A percentile compares a stretch with the other conserved stretches of the same genome.
Conservation (phyloP, 2,888 invertebrate genomes). For the Hydriomena furcata region DNA sequence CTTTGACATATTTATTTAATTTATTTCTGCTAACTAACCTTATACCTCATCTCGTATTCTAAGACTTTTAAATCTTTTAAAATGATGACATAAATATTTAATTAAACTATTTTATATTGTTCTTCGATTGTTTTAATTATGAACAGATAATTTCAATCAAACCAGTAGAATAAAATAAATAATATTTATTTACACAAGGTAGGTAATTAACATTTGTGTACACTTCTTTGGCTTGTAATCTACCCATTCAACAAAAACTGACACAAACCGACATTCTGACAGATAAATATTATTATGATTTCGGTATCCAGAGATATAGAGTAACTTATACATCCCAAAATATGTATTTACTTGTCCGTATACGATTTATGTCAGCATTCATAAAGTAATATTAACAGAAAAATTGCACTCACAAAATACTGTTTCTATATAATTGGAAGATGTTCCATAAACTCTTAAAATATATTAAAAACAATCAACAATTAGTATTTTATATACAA, state of each 20-base stretch:
- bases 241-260: slow-evolving; percentile 56
- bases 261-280: slow-evolving; percentile 28
- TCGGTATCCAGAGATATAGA: too few species aligned
- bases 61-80: too few species aligned
- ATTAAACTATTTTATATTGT: too few species aligned
- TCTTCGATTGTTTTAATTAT: too few species aligned
- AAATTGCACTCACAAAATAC: slow-evolving; percentile 78
- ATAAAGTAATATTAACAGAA: slow-evolving; percentile 32
- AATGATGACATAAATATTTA: too few species aligned
- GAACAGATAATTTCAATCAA: slow-evolving; percentile 18
- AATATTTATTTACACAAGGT: slow-evolving; percentile 63
- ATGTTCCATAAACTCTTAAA: slow-evolving; percentile 48
- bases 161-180: slow-evolving; percentile 52
- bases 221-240: slow-evolving; percentile 78
- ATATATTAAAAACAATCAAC: slow-evolving; percentile 53
- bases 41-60: too few species aligned
- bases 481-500: slow-evolving; percentile 53
- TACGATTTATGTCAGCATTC: slow-evolving; percentile 11
- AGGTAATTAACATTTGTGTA: slow-evolving; percentile 60
- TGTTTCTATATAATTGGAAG: slow-evolving; percentile 49
- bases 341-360: background rate
- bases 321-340: too few species aligned
- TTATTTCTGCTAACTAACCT: too few species aligned
- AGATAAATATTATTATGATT: background rate
- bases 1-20: too few species aligned